Evolutionary conservation across 2,888 invertebrate species (phyloP).

Genomic region (Pachliopta kotzebuea): DNA sequence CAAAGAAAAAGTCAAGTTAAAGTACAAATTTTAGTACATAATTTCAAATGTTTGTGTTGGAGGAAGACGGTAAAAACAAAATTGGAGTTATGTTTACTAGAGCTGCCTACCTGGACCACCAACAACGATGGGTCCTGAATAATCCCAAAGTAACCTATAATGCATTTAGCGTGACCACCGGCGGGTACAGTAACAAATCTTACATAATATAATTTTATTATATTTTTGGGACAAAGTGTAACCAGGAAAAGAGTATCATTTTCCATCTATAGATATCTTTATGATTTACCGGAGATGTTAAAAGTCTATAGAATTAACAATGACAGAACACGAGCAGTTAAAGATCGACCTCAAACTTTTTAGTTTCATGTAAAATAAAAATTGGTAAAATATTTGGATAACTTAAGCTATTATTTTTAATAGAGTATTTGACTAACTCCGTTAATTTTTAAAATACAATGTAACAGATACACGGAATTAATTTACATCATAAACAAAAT

Average conservation of each 20-base stretch:
- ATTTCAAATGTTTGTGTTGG: neutral
- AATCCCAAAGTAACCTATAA: neutral
- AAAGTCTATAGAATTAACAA: neutral
- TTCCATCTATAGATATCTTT: neutral
- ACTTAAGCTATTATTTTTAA: too few relatives aligned
- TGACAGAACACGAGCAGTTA: too few relatives aligned
- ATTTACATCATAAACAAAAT: too few relatives aligned
- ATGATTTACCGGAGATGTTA: neutral
- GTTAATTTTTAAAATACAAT: too few relatives aligned
- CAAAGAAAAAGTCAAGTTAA: neutral
- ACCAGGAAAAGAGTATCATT: neutral
- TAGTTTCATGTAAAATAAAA: neutral
- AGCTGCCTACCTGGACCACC: too few relatives aligned
- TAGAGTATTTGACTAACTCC: too few relatives aligned
- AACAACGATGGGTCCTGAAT: too few relatives aligned
- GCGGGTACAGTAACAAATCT: too few relatives aligned
- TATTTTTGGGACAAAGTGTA: neutral
- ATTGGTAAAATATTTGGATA: neutral
- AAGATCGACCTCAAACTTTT: neutral
- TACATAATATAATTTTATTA: neutral
- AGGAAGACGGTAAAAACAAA: neutral
- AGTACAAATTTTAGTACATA: neutral
- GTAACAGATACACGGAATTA: too few relatives aligned
- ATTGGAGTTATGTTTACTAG: neutral
- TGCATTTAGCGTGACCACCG: neutral